Evolutionary conservation across 2,797 vertebrate species (phyloP).

Genomic region (Falco cherrug): DNA sequence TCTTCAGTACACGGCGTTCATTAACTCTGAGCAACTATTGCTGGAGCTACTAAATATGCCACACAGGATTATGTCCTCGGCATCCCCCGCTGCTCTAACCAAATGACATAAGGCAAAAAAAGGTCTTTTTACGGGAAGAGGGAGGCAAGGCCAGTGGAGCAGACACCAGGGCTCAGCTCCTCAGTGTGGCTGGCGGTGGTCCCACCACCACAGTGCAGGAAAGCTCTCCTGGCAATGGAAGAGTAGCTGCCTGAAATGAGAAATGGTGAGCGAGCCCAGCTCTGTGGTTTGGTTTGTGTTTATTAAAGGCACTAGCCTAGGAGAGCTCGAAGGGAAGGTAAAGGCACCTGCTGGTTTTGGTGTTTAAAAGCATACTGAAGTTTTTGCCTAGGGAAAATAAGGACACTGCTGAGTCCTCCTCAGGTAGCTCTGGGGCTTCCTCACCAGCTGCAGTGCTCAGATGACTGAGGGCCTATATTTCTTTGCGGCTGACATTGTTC

Average conservation of each 20-base stretch:
- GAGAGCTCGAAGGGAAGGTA: not conserved
- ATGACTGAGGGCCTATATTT: not conserved
- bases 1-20: not conserved
- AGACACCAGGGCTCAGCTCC: fast-evolving
- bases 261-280: not conserved
- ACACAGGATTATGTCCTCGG: not conserved
- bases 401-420: not conserved
- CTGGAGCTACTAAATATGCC: not conserved
- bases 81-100: not conserved
- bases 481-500: not conserved
- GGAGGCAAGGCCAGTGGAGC: not conserved
- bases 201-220: not conserved
- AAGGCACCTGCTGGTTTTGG: not conserved
- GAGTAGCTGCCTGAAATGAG: not conserved
- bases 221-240: not conserved
- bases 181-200: not conserved
- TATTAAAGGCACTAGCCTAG: not conserved
- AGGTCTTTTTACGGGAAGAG: not conserved
- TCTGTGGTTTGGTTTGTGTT: not conserved
- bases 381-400: not conserved
- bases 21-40: not conserved
- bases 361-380: not conserved
- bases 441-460: not conserved
- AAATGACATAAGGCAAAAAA: not conserved
- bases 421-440: not conserved